Evolutionary conservation across 1,140 invertebrate species (phyloP).

Genomic region (Atta colombica): DNA sequence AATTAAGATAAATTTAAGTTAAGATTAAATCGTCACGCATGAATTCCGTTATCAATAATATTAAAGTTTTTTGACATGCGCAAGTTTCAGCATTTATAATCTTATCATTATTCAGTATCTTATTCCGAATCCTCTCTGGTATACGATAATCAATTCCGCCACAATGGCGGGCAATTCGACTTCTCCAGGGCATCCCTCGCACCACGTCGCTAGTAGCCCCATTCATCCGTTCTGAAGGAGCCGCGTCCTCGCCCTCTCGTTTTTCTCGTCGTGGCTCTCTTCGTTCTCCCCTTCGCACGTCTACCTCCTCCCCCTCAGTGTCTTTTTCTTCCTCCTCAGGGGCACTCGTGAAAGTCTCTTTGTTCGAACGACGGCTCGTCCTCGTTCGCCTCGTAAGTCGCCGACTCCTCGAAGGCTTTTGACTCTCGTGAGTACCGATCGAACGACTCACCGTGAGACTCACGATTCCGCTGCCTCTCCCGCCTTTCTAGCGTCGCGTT

Average conservation of each 20-base stretch:
- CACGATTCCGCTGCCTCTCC: slow-evolving; percentile 60
- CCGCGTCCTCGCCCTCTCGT: slow-evolving; percentile 58
- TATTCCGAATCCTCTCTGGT: slow-evolving; percentile 39
- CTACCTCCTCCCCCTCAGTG: slow-evolving; percentile 36
- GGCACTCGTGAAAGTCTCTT: slow-evolving; percentile 61
- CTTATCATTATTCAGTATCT: slow-evolving; percentile 7
- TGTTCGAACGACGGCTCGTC: slow-evolving; percentile 64
- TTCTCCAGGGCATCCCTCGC: slow-evolving; percentile 48
- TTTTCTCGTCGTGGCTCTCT: slow-evolving; percentile 58
- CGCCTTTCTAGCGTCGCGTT: slow-evolving; percentile 35
- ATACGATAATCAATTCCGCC: slow-evolving; percentile 49
- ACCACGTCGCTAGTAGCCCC: slow-evolving; percentile 53
- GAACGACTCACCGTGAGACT: slow-evolving; percentile 65
- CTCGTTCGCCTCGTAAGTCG: slow-evolving; percentile 63
- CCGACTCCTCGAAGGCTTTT: slow-evolving; percentile 65
- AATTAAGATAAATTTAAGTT: slow-evolving; percentile 6
- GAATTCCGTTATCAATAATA: background rate
- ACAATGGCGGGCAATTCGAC: slow-evolving; percentile 63
- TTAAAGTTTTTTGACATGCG: background rate
- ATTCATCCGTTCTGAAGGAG: slow-evolving; percentile 49
- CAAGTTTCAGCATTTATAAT: background rate
- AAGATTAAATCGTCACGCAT: background rate
- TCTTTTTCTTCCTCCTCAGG: slow-evolving; percentile 60
- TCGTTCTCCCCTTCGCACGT: slow-evolving; percentile 54
- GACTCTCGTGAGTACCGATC: slow-evolving; percentile 63